Evolutionary conservation across 2,113 vertebrate genomes (phyloP).

Genomic region (Ictalurus punctatus): DNA sequence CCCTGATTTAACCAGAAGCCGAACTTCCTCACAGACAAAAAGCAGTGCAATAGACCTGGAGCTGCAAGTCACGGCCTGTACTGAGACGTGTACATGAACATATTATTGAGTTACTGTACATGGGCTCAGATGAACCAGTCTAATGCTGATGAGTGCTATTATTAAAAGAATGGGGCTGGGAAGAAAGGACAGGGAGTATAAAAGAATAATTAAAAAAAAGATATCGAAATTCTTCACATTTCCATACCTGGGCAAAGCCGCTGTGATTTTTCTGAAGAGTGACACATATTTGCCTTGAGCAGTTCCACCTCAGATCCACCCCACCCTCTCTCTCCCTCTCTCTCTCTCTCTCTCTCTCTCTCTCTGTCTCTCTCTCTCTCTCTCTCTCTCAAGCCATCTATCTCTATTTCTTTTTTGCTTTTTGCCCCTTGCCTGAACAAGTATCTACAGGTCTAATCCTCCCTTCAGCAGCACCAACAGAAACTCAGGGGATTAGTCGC

Average conservation of each 20-base stretch:
- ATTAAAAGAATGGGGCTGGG: not conserved
- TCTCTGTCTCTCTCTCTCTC: not conserved
- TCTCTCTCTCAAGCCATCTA: not conserved
- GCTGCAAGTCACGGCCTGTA: not conserved
- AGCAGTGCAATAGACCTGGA: not conserved
- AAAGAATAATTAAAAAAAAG: not conserved
- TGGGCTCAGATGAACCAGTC: no score
- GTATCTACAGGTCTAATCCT: conserved; percentile 36
- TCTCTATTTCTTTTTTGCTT: not conserved
- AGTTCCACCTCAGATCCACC: conserved; percentile 38
- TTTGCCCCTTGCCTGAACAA: not conserved
- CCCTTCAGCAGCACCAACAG: conserved; percentile 16
- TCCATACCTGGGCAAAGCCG: not conserved
- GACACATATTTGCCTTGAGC: conserved; percentile 23
- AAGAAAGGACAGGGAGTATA: not conserved
- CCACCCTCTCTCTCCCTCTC: not conserved
- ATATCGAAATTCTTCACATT: conserved; percentile 30
- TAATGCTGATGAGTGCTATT: not conserved
- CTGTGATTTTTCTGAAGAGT: conserved; percentile 13
- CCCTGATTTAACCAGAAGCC: not conserved
- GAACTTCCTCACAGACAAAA: not conserved
- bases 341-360: no score
- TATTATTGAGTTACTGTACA: not conserved
- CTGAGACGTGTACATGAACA: not conserved
- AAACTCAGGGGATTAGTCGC: conserved; percentile 44